Base-by-base conservation (phyloP, 2,113 vertebrate species). In the Hemicordylus capensis region DNA sequence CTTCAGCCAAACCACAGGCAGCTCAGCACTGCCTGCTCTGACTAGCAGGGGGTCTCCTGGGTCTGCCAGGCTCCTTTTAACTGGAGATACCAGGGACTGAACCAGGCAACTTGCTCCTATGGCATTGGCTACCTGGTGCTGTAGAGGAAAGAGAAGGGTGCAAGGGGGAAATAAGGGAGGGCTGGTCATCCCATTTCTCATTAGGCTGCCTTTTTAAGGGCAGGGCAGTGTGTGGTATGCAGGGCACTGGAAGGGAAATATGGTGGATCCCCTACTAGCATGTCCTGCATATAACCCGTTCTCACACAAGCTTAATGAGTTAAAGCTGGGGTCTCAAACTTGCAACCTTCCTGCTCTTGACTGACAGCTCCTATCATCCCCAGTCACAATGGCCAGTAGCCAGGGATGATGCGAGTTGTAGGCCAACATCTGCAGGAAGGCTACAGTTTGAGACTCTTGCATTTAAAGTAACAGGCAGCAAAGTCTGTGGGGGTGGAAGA, bases 401-500 rank as follows among this genome's bases (percentile, higher is more conserved):
- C n/a, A n/a, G n/a, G n/a, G n/a, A n/a, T n/a, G n/a, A n/a, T n/a
- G n/a, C n/a, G n/a, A n/a, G n/a, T n/a, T n/a, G n/a, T n/a, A n/a
- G n/a, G n/a, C n/a, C n/a, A n/a, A n/a, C n/a, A n/a, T n/a, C n/a
- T n/a, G n/a, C n/a, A n/a, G n/a, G n/a, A n/a, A n/a, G n/a, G n/a
- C n/a, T n/a, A n/a, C n/a, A n/a, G n/a, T n/a, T n/a, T n/a, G n/a
- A n/a, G n/a, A n/a, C n/a, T n/a, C n/a, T n/a, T n/a, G n/a, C n/a
- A n/a, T n/a, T 14, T 34, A 28, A 8, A 34, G 44, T 15, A 51
- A 39, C 34, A 69, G 6, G 39, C 20, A 20, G 17, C 39, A 20
- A 4, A 37, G 9, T 8, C 19, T 37, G 8, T 1, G 4, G 11
- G 37, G 11, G 17, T 8, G 8, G 22, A 22, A 22, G 4, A 2